A percentile compares a stretch with the other conserved stretches of the same genome.
These are phyloP conservation scores for Drosophila grimshawi DNA, from an alignment of 1,140 invertebrate species.

Conservation along the genomic window DNA sequence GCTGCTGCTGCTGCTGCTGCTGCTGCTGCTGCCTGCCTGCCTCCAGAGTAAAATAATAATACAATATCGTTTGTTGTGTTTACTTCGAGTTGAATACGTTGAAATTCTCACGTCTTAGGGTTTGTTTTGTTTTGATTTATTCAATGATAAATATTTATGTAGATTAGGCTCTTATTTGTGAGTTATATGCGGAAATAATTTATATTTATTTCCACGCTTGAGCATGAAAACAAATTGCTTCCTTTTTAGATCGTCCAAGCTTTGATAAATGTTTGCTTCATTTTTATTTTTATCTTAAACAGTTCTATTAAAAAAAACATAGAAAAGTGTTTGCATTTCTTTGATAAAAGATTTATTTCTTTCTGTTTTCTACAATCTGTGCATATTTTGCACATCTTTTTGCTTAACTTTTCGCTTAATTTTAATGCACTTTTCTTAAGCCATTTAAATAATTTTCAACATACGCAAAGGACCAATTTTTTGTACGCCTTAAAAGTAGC, in stretches of 20 bases:
- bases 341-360: not conserved
- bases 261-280: not conserved
- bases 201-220: not conserved
- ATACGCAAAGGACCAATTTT: not conserved
- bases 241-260: not conserved
- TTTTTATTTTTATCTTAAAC: no score
- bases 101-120: constrained; percentile 11
- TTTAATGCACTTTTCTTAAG: not conserved
- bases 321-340: no score
- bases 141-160: not conserved
- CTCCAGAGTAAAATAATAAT: not conserved
- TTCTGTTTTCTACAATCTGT: not conserved
- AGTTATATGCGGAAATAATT: not conserved
- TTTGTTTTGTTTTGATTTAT: constrained; percentile 43
- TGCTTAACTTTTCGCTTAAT: not conserved
- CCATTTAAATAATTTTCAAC: constrained; percentile 2
- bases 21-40: not conserved
- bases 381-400: not conserved
- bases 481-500: constrained; percentile 13
- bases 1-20: no score
- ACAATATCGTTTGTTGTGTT: not conserved
- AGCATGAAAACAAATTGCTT: not conserved
- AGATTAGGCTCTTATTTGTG: not conserved
- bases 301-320: not conserved
- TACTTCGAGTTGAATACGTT: not conserved